Base-by-base conservation (phyloP, 2,888 invertebrate genomes). In the Labia minor region DNA sequence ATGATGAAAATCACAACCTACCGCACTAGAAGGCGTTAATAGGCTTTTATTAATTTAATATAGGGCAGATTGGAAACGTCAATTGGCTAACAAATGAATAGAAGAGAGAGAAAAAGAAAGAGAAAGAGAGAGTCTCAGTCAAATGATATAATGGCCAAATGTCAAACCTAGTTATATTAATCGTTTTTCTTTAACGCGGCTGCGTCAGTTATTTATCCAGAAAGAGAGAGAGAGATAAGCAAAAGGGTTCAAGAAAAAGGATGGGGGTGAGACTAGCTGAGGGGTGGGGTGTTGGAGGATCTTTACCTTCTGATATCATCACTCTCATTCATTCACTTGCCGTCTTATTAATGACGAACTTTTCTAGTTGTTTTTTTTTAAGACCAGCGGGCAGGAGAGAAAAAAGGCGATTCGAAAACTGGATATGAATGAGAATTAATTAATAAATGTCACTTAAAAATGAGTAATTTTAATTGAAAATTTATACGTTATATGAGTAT, bases 21-120 rank as follows among this genome's bases (percentile, higher is more conserved):
- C 49, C 16, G 33, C n/a, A n/a, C 26, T 8, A 3, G 26, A 26
- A 26, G 16, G 49, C 49, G 49, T 49, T 49, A 49, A 49, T 49
- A 16, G 49, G 49, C 49, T 49, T 49, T 49, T 49, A 49, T 49
- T 49, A 49, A 49, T 49, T 49, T 49, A 49, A 49, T 49, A 49
- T 49, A 14, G 49, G 49, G 49, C 49, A 49, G 49, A 49, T 49
- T 49, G 49, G 49, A 49, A 49, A 49, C 49, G 49, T 49, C 49
- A 49, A 49, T 49, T 49, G 49, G 49, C 49, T 49, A 49, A 49
- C 49, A 49, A 49, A 49, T 49, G 49, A 49, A 49, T 14, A 33
- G 6, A 11, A 33, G 11, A 33, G 33, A 6, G 33, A 33, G 33
- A 33, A 11, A 33, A 11, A 33, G 33, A 33, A 11, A 33, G 33